Conservation (phyloP, 2,888 invertebrate species). For the Ochropleura plecta region DNA sequence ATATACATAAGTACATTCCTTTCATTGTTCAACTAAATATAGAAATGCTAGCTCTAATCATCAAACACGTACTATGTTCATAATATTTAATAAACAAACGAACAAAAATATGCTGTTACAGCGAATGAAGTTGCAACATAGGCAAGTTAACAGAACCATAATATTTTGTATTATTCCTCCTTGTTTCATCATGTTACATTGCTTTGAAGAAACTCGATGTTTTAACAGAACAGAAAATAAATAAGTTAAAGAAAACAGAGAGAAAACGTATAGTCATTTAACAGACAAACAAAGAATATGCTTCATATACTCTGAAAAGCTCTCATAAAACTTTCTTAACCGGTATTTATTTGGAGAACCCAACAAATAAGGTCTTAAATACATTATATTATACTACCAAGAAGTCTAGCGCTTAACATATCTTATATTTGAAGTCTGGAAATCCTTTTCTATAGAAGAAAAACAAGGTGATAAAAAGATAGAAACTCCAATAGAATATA, state of each 20-base stretch:
- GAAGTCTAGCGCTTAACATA: slow-evolving; percentile 9
- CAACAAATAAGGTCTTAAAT: slow-evolving; percentile 30
- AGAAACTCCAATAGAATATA: slow-evolving; percentile 52
- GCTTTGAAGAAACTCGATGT: slow-evolving; percentile 11
- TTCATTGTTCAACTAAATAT: slow-evolving; percentile 3
- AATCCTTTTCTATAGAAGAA: slow-evolving; percentile 26
- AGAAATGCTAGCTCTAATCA: slow-evolving; percentile 11
- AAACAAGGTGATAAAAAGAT: slow-evolving; percentile 62
- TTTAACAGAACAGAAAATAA: slow-evolving; percentile 5
- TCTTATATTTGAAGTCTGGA: slow-evolving; percentile 12
- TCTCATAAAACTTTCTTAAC: background rate
- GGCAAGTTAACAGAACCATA: slow-evolving; percentile 29
- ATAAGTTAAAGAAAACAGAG: slow-evolving; percentile 4
- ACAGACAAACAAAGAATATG: slow-evolving; percentile 11
- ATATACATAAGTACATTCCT: background rate
- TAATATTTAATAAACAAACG: slow-evolving; percentile 27
- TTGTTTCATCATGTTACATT: slow-evolving; percentile 16
- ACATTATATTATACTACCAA: slow-evolving; percentile 19
- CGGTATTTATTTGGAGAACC: background rate
- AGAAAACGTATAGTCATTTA: background rate
- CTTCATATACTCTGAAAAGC: background rate
- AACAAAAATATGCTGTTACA: slow-evolving; percentile 17
- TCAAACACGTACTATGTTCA: background rate
- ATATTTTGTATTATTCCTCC: slow-evolving; percentile 36
- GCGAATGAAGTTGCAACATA: slow-evolving; percentile 33